Evolutionary conservation across 2,113 vertebrate species (phyloP).

Genomic region (Mastomys natalensis): DNA sequence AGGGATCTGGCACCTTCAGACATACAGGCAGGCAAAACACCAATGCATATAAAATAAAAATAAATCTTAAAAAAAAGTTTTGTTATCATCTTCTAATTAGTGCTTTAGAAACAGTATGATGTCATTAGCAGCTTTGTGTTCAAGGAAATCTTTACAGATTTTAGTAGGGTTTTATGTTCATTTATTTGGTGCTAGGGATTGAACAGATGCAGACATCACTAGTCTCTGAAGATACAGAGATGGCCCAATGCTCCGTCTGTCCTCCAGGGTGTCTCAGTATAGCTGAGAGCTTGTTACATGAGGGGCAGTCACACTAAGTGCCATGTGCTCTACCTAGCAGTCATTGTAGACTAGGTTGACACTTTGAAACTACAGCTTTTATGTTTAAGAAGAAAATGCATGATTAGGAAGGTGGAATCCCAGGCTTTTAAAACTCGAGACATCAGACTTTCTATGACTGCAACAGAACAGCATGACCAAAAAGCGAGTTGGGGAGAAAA

Average conservation of each 20-base stretch:
- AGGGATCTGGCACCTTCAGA: too few species aligned
- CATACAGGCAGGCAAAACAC: too few species aligned
- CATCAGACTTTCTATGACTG: neutral
- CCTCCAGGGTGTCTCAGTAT: neutral
- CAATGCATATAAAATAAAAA: too few species aligned
- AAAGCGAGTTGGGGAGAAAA: neutral
- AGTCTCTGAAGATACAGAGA: neutral
- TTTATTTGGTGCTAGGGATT: neutral
- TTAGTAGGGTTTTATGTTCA: neutral
- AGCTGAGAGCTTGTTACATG: neutral
- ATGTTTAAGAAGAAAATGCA: neutral
- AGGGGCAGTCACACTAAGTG: neutral
- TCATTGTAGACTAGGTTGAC: too few species aligned
- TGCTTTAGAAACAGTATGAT: neutral
- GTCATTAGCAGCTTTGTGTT: neutral
- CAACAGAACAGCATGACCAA: neutral
- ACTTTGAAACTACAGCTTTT: neutral
- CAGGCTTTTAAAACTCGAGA: neutral
- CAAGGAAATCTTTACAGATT: neutral
- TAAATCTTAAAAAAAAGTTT: neutral
- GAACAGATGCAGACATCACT: neutral
- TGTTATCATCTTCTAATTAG: neutral
- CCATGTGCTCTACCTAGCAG: neutral
- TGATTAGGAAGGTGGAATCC: neutral
- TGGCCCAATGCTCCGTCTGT: neutral